phyloP scores from a whole-genome alignment of 1,140 invertebrate genomes.

The Drosophila mauritiana region DNA sequence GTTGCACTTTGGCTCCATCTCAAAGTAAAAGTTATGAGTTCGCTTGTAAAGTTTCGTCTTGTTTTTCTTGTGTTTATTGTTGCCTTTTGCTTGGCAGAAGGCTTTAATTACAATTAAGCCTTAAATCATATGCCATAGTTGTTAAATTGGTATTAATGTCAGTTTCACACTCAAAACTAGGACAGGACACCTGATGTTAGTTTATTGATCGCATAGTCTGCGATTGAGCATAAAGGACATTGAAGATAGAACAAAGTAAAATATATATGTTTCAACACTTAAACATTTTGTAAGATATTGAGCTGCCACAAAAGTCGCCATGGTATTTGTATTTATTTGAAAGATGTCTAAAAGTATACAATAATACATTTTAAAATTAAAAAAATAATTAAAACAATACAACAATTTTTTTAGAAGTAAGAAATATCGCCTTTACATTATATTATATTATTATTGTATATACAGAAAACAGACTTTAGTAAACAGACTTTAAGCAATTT shows the following conservation, averaged over 20 bases:
- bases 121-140: conserved; percentile 80
- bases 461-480: no score
- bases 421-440: no score
- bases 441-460: no score
- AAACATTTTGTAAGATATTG: no score
- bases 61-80: conserved; percentile 37
- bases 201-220: conserved; percentile 8
- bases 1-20: conserved; percentile 62
- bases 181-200: not conserved
- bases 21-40: conserved; percentile 82
- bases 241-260: no score
- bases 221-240: not conserved
- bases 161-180: conserved; percentile 19
- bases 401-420: no score
- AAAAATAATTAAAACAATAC: no score
- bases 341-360: not conserved
- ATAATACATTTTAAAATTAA: not conserved
- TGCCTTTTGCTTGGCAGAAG: conserved; percentile 56
- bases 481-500: no score
- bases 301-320: no score
- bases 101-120: conserved; percentile 81
- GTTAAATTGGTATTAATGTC: conserved; percentile 74
- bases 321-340: no score
- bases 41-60: conserved; percentile 51
- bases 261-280: no score